Percentiles rank a stretch among this genome's conserved stretches.
phyloP scores from a whole-genome alignment of 92 coral and sea anemone genomes.

The Actinernus sp. region DNA sequence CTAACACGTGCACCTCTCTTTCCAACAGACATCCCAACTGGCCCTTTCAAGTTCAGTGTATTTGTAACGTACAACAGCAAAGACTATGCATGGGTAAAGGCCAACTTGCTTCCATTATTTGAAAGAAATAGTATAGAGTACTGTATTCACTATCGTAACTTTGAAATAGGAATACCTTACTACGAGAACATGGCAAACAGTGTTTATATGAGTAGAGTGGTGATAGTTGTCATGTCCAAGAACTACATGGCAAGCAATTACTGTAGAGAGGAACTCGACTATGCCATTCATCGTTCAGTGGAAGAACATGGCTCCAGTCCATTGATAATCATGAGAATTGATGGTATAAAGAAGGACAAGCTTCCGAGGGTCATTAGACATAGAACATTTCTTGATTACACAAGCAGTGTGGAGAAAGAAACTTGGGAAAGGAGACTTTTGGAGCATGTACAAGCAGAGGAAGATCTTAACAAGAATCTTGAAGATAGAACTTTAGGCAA shows the following conservation, averaged over 20 bases:
- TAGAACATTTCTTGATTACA: slow-evolving; percentile 69
- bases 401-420: slow-evolving; percentile 51
- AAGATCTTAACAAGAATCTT: too few species aligned
- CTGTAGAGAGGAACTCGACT: slow-evolving; percentile 77
- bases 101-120: slow-evolving; percentile 34
- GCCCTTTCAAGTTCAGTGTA: slow-evolving; percentile 63
- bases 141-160: slow-evolving; percentile 71
- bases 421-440: slow-evolving; percentile 61
- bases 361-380: slow-evolving; percentile 67
- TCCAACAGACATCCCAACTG: slow-evolving; percentile 50
- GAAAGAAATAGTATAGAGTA: slow-evolving; percentile 32
- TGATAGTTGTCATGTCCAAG: slow-evolving; percentile 75
- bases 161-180: slow-evolving; percentile 67
- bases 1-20: neutral
- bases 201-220: slow-evolving; percentile 76
- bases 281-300: too few species aligned
- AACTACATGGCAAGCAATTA: slow-evolving; percentile 74
- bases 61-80: slow-evolving; percentile 90
- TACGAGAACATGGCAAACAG: slow-evolving; percentile 84
- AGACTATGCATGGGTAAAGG: slow-evolving; percentile 78
- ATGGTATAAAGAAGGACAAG: slow-evolving; percentile 26
- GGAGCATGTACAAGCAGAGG: slow-evolving; percentile 15
- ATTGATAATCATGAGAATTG: slow-evolving; percentile 63
- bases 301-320: slow-evolving; percentile 38
- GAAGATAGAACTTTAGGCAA: too few species aligned